These are phyloP conservation scores for Haliclona indistincta DNA, from an alignment of 37 sponge, comb jelly and placozoan genomes.

Conservation along the genomic window DNA sequence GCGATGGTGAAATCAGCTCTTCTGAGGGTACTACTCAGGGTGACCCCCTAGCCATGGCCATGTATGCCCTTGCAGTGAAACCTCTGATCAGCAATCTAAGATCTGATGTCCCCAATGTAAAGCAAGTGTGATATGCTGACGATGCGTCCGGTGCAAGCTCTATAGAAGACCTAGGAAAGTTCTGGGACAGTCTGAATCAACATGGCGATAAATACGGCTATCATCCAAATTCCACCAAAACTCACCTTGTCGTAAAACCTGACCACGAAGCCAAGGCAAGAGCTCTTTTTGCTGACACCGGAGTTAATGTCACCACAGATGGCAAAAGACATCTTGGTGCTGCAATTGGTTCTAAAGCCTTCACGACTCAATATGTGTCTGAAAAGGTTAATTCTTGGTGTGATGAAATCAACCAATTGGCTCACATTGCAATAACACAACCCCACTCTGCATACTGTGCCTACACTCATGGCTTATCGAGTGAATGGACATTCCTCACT, in stretches of 20 bases:
- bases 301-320: too few relatives aligned
- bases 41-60: conserved; percentile 60
- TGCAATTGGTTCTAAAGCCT: conserved; percentile 39
- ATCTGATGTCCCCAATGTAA: not conserved
- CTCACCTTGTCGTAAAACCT: conserved; percentile 52
- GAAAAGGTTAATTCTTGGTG: conserved; percentile 27
- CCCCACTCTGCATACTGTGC: too few relatives aligned
- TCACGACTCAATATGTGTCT: conserved; percentile 24
- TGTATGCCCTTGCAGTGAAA: conserved; percentile 48
- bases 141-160: conserved; percentile 29
- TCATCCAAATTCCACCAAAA: conserved; percentile 54
- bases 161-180: conserved; percentile 21
- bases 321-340: too few relatives aligned
- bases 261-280: conserved; percentile 25
- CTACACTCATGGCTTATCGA: too few relatives aligned
- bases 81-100: conserved; percentile 26
- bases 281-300: too few relatives aligned
- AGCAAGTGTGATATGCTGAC: too few relatives aligned
- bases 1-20: conserved; percentile 25
- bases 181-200: conserved; percentile 20
- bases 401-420: conserved; percentile 17
- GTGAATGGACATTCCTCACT: too few relatives aligned
- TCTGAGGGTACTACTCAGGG: conserved; percentile 49
- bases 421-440: conserved; percentile 52
- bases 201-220: conserved; percentile 47